Percentiles rank a stretch among this genome's conserved stretches.
Evolutionary conservation across 2,888 invertebrate species (phyloP).

Genomic region (Pyralis farinalis): DNA sequence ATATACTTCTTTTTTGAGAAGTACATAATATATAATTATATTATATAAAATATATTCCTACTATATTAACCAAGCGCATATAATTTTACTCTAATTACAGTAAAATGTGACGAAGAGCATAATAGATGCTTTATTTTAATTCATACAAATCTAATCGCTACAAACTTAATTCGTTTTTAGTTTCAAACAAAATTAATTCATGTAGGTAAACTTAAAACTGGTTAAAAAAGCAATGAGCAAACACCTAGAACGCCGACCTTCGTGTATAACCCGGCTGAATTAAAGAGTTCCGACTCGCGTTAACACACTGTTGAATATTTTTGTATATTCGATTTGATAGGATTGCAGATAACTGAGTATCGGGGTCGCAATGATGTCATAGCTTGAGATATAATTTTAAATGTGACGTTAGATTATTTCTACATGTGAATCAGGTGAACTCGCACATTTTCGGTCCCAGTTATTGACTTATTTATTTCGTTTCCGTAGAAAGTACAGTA

Average conservation of each 20-base stretch:
- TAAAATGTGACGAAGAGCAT: too few species aligned
- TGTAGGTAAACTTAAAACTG: conserved; percentile 6
- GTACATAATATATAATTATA: too few species aligned
- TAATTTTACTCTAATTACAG: too few species aligned
- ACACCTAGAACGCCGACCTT: conserved; percentile 24
- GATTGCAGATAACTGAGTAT: conserved; percentile 42
- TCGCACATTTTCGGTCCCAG: conserved; percentile 26
- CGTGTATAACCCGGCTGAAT: conserved; percentile 32
- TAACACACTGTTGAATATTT: conserved; percentile 27
- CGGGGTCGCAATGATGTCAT: conserved; percentile 70
- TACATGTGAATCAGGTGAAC: conserved; percentile 44
- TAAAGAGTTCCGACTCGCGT: conserved; percentile 17
- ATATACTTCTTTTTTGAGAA: too few species aligned
- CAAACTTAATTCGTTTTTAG: too few species aligned
- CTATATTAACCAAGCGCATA: too few species aligned
- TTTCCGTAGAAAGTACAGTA: not conserved
- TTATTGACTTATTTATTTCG: too few species aligned
- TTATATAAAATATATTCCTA: too few species aligned
- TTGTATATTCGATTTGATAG: conserved; percentile 32
- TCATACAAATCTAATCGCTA: too few species aligned
- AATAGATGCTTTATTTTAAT: too few species aligned
- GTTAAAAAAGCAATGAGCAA: conserved; percentile 1
- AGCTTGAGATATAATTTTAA: conserved; percentile 63
- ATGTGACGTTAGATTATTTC: conserved; percentile 63
- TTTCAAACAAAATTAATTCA: not conserved